These are phyloP conservation scores for Sycophaga agraensis DNA, from an alignment of 1,140 invertebrate species.

Conservation along the genomic window DNA sequence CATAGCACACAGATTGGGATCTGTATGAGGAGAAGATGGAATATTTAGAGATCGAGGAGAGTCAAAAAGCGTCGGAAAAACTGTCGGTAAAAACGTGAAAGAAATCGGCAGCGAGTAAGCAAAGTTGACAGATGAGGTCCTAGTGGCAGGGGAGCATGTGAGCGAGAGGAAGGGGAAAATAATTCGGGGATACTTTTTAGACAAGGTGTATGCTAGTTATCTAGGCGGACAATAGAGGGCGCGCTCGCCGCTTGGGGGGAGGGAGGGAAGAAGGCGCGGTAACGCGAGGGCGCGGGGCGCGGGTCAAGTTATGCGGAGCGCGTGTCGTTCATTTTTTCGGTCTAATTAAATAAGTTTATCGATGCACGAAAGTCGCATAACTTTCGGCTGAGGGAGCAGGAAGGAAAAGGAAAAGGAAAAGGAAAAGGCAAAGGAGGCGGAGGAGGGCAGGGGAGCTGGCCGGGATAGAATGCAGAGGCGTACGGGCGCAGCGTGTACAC, in stretches of 20 bases:
- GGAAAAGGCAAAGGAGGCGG: too few relatives aligned
- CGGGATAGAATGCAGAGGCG: neutral
- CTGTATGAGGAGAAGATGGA: too few relatives aligned
- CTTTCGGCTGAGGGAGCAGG: constrained; percentile 13
- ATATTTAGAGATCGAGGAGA: too few relatives aligned
- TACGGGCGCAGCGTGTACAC: neutral
- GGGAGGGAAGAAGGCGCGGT: neutral
- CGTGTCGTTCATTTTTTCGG: neutral
- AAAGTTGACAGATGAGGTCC: too few relatives aligned
- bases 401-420: constrained; percentile 1
- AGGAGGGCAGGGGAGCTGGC: neutral
- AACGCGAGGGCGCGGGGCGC: neutral
- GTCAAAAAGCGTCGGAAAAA: too few relatives aligned
- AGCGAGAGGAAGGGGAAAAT: neutral
- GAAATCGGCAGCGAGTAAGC: too few relatives aligned
- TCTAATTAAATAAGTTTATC: constrained; percentile 13
- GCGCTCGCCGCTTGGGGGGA: too few relatives aligned
- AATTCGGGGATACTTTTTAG: neutral
- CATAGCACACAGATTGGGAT: too few relatives aligned
- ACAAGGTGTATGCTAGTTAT: too few relatives aligned
- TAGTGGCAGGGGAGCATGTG: constrained; percentile 2
- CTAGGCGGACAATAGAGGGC: too few relatives aligned
- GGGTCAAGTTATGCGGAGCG: neutral
- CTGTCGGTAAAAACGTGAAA: too few relatives aligned
- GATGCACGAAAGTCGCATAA: constrained; percentile 24